phyloP scores from a whole-genome alignment of 2,888 invertebrate species.

The Heliconius ethilla region DNA sequence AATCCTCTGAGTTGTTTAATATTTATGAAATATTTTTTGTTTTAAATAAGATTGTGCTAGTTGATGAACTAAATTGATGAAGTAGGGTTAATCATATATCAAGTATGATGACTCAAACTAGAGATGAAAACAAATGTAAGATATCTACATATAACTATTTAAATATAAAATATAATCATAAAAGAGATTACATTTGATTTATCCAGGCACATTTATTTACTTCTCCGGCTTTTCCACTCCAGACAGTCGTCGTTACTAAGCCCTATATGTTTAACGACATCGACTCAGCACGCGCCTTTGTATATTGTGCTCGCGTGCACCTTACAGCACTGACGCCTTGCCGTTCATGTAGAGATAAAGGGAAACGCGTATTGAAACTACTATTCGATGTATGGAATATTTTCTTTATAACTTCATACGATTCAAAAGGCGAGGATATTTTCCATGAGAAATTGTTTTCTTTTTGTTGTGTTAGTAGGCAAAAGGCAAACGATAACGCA shows the following conservation, averaged over 20 bases:
- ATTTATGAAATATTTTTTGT: too few species aligned
- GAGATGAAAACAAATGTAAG: not conserved
- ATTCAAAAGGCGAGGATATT: not conserved
- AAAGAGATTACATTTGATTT: not conserved
- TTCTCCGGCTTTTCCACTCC: not conserved
- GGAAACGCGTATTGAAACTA: constrained; percentile 2
- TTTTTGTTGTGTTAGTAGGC: not conserved
- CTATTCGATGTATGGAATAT: constrained; percentile 6
- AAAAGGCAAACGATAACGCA: too few species aligned
- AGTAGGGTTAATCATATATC: too few species aligned
- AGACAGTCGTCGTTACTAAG: constrained; percentile 21
- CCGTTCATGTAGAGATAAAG: constrained; percentile 26
- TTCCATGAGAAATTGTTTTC: not conserved
- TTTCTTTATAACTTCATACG: not conserved
- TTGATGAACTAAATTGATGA: too few species aligned
- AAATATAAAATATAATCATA: too few species aligned
- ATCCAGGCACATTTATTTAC: constrained; percentile 1
- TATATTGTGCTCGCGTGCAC: constrained; percentile 43
- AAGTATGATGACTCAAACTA: too few species aligned
- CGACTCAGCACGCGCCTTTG: constrained; percentile 49
- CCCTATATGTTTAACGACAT: constrained; percentile 27
- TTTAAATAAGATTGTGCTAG: too few species aligned
- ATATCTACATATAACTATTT: not conserved
- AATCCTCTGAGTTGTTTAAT: too few species aligned
- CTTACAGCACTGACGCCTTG: constrained; percentile 27